phyloP scores from a whole-genome alignment of 2,113 vertebrate species.

The Hippolais icterina region DNA sequence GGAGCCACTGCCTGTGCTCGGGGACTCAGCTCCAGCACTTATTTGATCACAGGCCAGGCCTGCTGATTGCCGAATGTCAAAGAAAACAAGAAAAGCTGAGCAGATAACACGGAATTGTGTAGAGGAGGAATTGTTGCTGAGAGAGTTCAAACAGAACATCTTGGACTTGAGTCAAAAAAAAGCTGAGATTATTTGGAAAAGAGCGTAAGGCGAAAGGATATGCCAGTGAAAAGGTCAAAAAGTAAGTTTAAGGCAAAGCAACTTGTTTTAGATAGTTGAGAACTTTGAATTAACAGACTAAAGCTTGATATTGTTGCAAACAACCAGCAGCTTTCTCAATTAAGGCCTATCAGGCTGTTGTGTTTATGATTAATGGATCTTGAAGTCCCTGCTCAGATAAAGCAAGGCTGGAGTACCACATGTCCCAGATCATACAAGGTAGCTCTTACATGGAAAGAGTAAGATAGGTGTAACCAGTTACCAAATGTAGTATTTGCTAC shows the following conservation, averaged over 20 bases:
- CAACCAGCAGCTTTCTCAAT: slow-evolving; percentile 24
- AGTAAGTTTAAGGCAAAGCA: slow-evolving; percentile 45
- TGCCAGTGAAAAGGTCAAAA: slow-evolving; percentile 33
- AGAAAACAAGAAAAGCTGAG: slow-evolving; percentile 54
- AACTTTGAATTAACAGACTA: background rate
- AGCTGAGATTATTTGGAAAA: slow-evolving; percentile 42
- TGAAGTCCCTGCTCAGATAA: background rate
- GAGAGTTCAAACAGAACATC: slow-evolving; percentile 62
- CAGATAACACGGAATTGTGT: slow-evolving; percentile 20
- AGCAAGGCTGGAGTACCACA: background rate
- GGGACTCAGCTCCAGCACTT: background rate
- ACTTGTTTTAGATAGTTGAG: slow-evolving; percentile 30
- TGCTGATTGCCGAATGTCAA: slow-evolving; percentile 57
- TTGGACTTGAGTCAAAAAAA: slow-evolving; percentile 52
- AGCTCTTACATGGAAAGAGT: background rate
- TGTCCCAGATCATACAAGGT: background rate
- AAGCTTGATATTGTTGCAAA: background rate
- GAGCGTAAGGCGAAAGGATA: background rate
- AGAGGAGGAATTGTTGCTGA: slow-evolving; percentile 28
- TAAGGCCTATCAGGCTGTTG: background rate
- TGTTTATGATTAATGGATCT: background rate
- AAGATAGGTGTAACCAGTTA: background rate
- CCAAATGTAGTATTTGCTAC: background rate
- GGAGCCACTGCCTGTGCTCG: background rate
- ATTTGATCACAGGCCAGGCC: slow-evolving; percentile 49